Percentiles rank a stretch among this genome's conserved stretches.
Evolutionary conservation across 2,113 vertebrate species (phyloP).

Genomic region (Aptenodytes patagonicus): DNA sequence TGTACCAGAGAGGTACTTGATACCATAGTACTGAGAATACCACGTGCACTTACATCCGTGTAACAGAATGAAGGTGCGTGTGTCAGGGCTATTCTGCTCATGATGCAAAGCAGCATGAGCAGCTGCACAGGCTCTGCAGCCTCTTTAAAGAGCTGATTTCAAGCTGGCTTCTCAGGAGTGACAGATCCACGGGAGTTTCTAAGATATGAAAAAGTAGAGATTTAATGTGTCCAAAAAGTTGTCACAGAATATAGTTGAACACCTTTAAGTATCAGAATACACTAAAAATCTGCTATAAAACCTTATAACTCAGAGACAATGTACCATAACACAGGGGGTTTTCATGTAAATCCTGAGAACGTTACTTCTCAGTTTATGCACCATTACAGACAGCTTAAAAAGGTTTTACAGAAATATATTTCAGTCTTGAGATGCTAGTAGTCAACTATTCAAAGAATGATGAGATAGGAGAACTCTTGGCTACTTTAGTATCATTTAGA

Average conservation of each 20-base stretch:
- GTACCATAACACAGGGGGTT: not conserved
- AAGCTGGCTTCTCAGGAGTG: not conserved
- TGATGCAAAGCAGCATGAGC: not conserved
- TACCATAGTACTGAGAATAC: not conserved
- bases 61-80: not conserved
- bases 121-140: not conserved
- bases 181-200: not conserved
- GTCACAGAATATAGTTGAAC: not conserved
- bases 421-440: not conserved
- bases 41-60: accelerated
- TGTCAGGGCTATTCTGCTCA: not conserved
- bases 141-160: not conserved
- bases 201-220: not conserved
- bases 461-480: not conserved
- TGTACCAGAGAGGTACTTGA: not conserved
- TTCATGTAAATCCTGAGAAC: not conserved
- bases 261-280: not conserved
- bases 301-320: conserved; percentile 10
- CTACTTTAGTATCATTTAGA: not conserved
- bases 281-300: conserved; percentile 12
- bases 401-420: conserved; percentile 19
- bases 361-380: not conserved
- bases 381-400: conserved; percentile 1
- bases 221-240: not conserved
- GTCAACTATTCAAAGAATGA: not conserved